Conservation (phyloP, 2,888 invertebrate species). For the Drosophila multiciliata region DNA sequence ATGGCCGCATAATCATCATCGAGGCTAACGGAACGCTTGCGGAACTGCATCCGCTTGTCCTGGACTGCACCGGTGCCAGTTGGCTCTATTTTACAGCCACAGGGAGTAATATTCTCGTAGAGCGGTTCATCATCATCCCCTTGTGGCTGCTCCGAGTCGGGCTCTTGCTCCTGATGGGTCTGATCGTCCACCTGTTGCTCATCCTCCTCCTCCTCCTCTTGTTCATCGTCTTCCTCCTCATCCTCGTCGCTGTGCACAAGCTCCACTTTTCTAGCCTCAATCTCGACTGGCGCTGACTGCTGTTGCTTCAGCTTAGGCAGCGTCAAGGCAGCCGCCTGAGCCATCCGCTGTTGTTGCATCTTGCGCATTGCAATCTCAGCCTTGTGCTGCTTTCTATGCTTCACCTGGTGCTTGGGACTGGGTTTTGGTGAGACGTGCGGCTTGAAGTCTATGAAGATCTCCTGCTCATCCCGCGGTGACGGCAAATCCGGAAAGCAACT, state of each 20-base stretch:
- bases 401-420: constrained; percentile 86
- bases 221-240: constrained; percentile 34
- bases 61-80: constrained; percentile 54
- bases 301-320: constrained; percentile 63
- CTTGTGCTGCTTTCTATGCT: constrained; percentile 90
- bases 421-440: constrained; percentile 89
- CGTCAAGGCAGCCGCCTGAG: constrained; percentile 73
- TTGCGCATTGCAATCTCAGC: constrained; percentile 85
- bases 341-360: constrained; percentile 85
- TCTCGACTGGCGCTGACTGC: constrained; percentile 45
- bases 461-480: constrained; percentile 87
- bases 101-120: constrained; percentile 81
- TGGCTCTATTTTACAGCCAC: constrained; percentile 84
- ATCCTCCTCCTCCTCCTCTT: constrained; percentile 47
- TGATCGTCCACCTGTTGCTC: constrained; percentile 10
- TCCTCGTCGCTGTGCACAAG: constrained; percentile 60
- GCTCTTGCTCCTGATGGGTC: constrained; percentile 37
- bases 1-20: constrained; percentile 86
- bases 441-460: constrained; percentile 95
- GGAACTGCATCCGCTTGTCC: constrained; percentile 88
- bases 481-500: constrained; percentile 54
- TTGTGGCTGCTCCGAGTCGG: constrained; percentile 47
- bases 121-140: constrained; percentile 73
- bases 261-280: constrained; percentile 63
- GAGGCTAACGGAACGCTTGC: constrained; percentile 90